Evolutionary conservation across 2,888 invertebrate species (phyloP), one percentile per base, ranked within the genome.

Genomic region (Halocaridina rubra): DNA sequence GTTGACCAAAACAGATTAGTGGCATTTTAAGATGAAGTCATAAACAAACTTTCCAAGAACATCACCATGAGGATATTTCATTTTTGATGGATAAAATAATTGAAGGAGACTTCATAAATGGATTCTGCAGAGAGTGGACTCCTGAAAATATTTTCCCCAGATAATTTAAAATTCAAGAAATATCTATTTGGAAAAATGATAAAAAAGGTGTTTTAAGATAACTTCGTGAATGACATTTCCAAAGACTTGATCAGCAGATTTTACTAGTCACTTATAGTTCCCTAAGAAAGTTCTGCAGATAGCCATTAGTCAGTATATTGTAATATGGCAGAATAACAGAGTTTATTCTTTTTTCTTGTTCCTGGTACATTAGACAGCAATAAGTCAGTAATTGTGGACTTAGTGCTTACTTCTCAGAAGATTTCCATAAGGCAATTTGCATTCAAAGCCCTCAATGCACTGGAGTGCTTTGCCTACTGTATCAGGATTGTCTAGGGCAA

Each of bases 391-490:
- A 71, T 30, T 4, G 33, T 19, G n/a, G 1, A 22, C 1, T 24
- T 8, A 8, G 1, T 22, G 67, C 81, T 81, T 46, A 81, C 81
- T n/a, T 19, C 61, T 24, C 22, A 81, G 67, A 22, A 81, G 61
- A 4, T 27, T 16, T 7, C 46, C 75, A n/a, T 81, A 81, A 8
- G 74, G 74, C 22, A 81, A 22, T 1, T 67, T 22, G 32, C 81
- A 81, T 19, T 61, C 61, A 4, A 24, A 46, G 13, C 81, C 81
- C 32, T 81, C 81, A 22, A 81, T 81, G 61, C 81, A 81, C 22
- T 27, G 33, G 19, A 81, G 75, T 16, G 81, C 81, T 33, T 81
- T 81, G 39, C 67, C 46, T 3, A 81, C 39, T 0, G 75, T 81
- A 53, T 46, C 46, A 13, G 75, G 75, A 67, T 81, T 74, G 22